These are phyloP conservation scores for Urocolius indicus DNA, from an alignment of 2,113 vertebrate species.

Conservation along the genomic window DNA sequence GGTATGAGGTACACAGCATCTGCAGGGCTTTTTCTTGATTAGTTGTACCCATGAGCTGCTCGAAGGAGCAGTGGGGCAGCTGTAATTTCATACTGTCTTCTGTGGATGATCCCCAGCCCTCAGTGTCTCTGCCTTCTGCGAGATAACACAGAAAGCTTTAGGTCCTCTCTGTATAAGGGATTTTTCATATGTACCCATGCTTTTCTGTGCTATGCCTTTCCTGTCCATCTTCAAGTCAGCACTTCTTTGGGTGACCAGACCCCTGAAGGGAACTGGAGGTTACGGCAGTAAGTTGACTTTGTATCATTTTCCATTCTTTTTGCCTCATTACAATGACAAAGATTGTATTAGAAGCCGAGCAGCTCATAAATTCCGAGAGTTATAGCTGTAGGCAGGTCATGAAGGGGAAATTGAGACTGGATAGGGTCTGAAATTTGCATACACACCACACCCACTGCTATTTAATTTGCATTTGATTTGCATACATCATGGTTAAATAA, in stretches of 20 bases:
- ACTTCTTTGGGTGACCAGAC: background rate
- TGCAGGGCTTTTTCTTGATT: background rate
- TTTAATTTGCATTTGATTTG: constrained; percentile 63
- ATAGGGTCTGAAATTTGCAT: constrained; percentile 51
- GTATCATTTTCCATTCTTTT: background rate
- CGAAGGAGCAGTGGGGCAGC: background rate
- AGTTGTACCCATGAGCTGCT: accelerated
- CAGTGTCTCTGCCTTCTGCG: background rate
- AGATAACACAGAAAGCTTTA: background rate
- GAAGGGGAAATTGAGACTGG: constrained; percentile 52
- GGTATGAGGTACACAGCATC: background rate
- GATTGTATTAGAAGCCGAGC: constrained; percentile 32
- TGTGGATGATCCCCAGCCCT: accelerated
- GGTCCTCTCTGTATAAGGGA: background rate
- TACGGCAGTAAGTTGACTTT: background rate
- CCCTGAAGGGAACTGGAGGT: background rate
- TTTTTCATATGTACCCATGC: background rate
- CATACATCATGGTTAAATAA: constrained; percentile 19
- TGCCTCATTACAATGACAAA: constrained; percentile 39
- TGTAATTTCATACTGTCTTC: accelerated
- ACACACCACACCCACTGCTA: constrained; percentile 22
- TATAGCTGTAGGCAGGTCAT: constrained; percentile 61
- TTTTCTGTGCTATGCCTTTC: background rate
- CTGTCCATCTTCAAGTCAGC: background rate
- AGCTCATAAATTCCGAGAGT: constrained; percentile 59